phyloP scores from a whole-genome alignment of 1,140 invertebrate genomes.

The Trichonephila clavata region DNA sequence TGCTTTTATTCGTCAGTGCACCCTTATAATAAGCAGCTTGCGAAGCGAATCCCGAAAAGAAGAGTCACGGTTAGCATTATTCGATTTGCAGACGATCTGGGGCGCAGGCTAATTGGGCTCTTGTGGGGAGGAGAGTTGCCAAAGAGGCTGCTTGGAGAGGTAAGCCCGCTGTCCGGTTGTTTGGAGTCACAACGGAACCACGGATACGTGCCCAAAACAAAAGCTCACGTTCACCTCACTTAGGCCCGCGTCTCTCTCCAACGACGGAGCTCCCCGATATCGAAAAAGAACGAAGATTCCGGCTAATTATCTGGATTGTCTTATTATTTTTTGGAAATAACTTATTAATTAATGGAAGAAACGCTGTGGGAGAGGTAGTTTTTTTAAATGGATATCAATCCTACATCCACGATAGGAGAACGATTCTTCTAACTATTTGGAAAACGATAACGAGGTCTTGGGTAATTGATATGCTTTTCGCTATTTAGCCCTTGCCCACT shows the following conservation, averaged over 20 bases:
- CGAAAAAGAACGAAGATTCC: constrained; percentile 27
- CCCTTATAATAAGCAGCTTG: constrained; percentile 15
- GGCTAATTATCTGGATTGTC: constrained; percentile 62
- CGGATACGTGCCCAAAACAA: constrained; percentile 64
- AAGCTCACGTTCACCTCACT: constrained; percentile 28
- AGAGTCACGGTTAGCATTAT: constrained; percentile 45
- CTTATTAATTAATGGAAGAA: constrained; percentile 64
- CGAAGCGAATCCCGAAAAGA: not conserved
- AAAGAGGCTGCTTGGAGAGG: constrained; percentile 29
- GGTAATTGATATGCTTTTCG: constrained; percentile 25
- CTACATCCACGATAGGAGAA: not conserved
- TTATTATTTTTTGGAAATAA: constrained; percentile 61
- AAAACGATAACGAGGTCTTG: constrained; percentile 35
- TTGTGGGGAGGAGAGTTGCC: constrained; percentile 46
- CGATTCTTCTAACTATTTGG: constrained; percentile 46
- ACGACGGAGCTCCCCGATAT: not conserved
- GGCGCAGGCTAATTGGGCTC: constrained; percentile 63
- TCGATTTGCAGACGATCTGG: constrained; percentile 42
- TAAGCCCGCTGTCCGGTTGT: constrained; percentile 16
- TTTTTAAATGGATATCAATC: not conserved
- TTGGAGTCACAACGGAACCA: constrained; percentile 42
- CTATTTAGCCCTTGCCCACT: not conserved
- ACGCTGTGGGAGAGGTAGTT: not conserved
- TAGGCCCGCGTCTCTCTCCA: constrained; percentile 21
- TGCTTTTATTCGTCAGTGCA: constrained; percentile 28